These are phyloP conservation scores for Deroplatys truncata DNA, from an alignment of 2,888 invertebrate species.

Conservation along the genomic window DNA sequence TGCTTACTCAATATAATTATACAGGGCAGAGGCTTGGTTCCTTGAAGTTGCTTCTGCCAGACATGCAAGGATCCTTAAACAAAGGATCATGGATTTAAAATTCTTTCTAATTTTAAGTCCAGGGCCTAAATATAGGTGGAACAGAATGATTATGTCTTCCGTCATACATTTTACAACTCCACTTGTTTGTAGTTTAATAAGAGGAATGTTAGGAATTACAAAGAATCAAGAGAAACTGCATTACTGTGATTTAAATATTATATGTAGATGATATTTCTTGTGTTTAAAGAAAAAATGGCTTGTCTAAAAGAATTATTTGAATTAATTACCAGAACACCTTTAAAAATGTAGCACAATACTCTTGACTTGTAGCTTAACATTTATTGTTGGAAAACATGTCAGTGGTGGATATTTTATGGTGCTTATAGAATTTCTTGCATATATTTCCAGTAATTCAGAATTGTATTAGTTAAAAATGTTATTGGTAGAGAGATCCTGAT, in stretches of 20 bases:
- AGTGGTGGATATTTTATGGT: no score
- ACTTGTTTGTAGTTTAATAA: not conserved
- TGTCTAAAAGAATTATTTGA: not conserved
- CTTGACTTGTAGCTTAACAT: no score
- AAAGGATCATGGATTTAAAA: not conserved
- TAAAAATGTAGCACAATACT: not conserved
- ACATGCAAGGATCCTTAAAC: not conserved
- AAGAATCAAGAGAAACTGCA: not conserved
- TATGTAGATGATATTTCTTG: not conserved
- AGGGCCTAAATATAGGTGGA: not conserved
- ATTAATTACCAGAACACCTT: not conserved
- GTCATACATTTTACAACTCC: not conserved
- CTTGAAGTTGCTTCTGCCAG: not conserved
- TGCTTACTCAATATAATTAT: not conserved
- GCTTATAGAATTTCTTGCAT: no score
- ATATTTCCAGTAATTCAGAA: no score
- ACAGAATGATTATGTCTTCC: not conserved
- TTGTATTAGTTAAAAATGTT: no score
- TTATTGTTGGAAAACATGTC: no score
- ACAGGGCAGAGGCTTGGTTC: not conserved
- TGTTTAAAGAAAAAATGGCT: not conserved
- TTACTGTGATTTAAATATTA: not conserved
- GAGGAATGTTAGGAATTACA: not conserved
- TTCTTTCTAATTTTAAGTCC: not conserved
- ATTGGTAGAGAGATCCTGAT: no score